Base-by-base conservation (phyloP, 2,113 vertebrate genomes). In the Zootoca vivipara region DNA sequence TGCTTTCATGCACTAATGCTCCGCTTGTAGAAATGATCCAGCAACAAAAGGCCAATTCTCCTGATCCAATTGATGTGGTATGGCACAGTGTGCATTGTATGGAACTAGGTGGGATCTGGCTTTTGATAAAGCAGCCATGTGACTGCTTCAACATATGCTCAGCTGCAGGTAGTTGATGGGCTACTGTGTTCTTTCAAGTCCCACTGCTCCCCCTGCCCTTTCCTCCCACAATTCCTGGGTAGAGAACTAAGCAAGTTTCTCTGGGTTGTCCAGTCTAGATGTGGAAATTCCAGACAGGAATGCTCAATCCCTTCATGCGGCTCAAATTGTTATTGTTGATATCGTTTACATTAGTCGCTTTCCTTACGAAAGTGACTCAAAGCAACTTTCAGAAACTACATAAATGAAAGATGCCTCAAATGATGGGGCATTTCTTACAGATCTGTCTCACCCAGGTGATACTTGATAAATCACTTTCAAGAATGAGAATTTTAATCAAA, bases 1-100 rank as follows among this genome's bases (percentile, higher is more conserved):
- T 22, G 18, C 89, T 90, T 91, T 72, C 62, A 85, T 70, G 52
- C 89, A 42, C 65, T 84, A 86, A 74, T 12, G 22, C 85, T 15
- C n/a, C 52, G 64, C 90, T 77, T 64, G 13, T 77, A 69, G 64
- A 77, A 67, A 20, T 64, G 24, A 77, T 13, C 26, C 13, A 52
- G 13, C 67, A 46, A 30, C 26, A 78, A 67, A 79, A 38, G 26
- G 18, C 40, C 75, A 78, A 15, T 35, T 78, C 10, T 83, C 81
- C 64, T 42, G 64, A 83, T 35, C 28, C 13, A 16, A 42, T 30
- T 35, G 38, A 7, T 67, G 64, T 42, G 22, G 24, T 65, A 38
- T 67, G 24, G 46, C 46, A 52, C 58, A 62, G 33, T 65, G 62
- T 65, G 80, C 35, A 38, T 38, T 82, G 65, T 42, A 46, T 70